Evolutionary conservation across 2,113 vertebrate species (phyloP).

Genomic region (Python bivittatus): DNA sequence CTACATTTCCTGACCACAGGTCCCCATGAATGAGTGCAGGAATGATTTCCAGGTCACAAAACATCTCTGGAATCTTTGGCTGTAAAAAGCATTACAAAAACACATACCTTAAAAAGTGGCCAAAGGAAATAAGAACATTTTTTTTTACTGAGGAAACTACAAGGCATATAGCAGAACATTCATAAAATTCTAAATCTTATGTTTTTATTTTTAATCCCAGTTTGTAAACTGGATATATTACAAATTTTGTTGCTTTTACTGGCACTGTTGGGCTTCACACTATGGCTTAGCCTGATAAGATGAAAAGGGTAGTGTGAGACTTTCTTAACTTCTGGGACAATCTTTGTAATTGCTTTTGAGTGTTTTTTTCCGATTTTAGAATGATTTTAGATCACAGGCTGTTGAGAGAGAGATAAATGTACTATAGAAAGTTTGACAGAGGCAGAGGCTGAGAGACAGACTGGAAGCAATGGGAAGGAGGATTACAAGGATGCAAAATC

Average conservation of each 20-base stretch:
- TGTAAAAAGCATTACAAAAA: slow-evolving; percentile 58
- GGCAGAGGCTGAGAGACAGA: not conserved
- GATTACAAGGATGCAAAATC: not conserved
- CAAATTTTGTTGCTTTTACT: not conserved
- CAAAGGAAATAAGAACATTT: not conserved
- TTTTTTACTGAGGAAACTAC: not conserved
- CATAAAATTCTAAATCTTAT: not conserved
- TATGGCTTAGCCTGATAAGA: not conserved
- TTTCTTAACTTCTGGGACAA: not conserved
- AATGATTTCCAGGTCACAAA: slow-evolving; percentile 75
- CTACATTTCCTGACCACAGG: slow-evolving; percentile 87
- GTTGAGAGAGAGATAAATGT: not conserved
- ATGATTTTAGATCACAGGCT: not conserved
- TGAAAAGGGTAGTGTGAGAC: not conserved
- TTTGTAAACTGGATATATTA: not conserved
- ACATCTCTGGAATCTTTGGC: slow-evolving; percentile 85
- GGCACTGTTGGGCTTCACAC: not conserved
- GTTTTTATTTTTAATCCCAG: not conserved
- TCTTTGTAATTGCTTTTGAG: not conserved
- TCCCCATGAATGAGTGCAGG: slow-evolving; percentile 88
- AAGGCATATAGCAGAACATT: not conserved
- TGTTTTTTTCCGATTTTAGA: not conserved
- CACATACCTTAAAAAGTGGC: not conserved
- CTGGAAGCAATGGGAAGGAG: not conserved
- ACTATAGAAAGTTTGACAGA: not conserved